Percentiles rank a stretch among this genome's conserved stretches.
These are phyloP conservation scores for Perognathus longimembris DNA, from an alignment of 2,113 vertebrate species.

Conservation along the genomic window DNA sequence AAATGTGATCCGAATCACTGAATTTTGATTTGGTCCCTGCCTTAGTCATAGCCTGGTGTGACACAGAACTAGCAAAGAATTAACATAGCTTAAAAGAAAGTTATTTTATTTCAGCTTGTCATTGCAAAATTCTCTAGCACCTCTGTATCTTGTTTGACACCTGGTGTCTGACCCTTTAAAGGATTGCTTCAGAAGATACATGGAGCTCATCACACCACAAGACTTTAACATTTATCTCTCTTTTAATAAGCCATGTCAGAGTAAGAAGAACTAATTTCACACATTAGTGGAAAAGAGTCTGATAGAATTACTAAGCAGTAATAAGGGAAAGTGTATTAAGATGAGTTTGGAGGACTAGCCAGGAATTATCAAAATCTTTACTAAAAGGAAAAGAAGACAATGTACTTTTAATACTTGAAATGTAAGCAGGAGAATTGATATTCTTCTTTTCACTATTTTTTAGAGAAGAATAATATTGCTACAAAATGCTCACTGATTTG, in stretches of 20 bases:
- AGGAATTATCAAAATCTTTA: neutral
- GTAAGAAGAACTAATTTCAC: conserved; percentile 68
- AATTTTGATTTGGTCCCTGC: conserved; percentile 46
- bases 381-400: conserved; percentile 29
- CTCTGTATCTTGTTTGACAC: conserved; percentile 40
- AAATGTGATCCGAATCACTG: conserved; percentile 6
- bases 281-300: conserved; percentile 54
- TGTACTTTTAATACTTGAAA: neutral
- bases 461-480: neutral
- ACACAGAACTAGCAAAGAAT: conserved; percentile 55
- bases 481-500: neutral
- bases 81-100: conserved; percentile 44
- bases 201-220: neutral
- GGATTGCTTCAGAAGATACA: neutral
- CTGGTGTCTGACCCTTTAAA: neutral
- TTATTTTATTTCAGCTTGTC: neutral
- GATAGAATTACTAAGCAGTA: conserved; percentile 50
- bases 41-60: conserved; percentile 37
- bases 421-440: neutral
- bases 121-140: neutral
- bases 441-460: neutral
- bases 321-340: conserved; percentile 58
- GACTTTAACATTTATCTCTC: conserved; percentile 9
- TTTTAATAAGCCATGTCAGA: conserved; percentile 61
- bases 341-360: conserved; percentile 41